These are phyloP conservation scores for Ceraclea dissimilis DNA, from an alignment of 2,888 invertebrate genomes.

Conservation along the genomic window DNA sequence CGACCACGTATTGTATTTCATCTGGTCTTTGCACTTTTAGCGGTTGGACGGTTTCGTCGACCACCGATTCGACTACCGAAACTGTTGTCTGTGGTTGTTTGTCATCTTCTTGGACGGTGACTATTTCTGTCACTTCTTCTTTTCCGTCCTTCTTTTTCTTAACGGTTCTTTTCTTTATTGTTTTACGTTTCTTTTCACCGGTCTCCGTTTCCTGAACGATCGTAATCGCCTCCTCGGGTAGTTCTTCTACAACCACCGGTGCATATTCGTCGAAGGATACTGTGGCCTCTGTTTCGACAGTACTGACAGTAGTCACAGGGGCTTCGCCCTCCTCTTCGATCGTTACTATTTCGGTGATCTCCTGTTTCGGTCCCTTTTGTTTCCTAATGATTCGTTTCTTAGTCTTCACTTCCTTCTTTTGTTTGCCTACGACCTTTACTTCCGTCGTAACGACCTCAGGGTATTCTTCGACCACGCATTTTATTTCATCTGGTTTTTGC, in stretches of 20 bases:
- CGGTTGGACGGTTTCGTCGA: slow-evolving; percentile 17
- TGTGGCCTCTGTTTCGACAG: not conserved
- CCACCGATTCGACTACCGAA: slow-evolving; percentile 17
- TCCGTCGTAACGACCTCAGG: slow-evolving; percentile 28
- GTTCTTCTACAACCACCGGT: slow-evolving; percentile 7
- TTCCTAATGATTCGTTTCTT: slow-evolving; percentile 31
- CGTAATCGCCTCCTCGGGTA: slow-evolving; percentile 29
- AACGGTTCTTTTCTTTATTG: slow-evolving; percentile 36
- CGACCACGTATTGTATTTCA: not conserved
- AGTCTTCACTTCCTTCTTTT: slow-evolving; percentile 30
- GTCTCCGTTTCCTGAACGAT: slow-evolving; percentile 29
- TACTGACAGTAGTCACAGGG: slow-evolving; percentile 30
- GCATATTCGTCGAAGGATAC: too few species aligned
- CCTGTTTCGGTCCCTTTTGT: slow-evolving; percentile 28
- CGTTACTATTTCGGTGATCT: slow-evolving; percentile 36
- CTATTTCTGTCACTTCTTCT: slow-evolving; percentile 41
- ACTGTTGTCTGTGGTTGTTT: slow-evolving; percentile 34
- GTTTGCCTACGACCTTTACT: slow-evolving; percentile 23
- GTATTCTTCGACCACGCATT: too few species aligned
- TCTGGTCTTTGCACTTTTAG: slow-evolving; percentile 5
- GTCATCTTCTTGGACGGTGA: slow-evolving; percentile 39
- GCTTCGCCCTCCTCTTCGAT: slow-evolving; percentile 38
- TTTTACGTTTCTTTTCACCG: slow-evolving; percentile 27
- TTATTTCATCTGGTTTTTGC: too few species aligned
- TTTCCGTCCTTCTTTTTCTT: slow-evolving; percentile 40